A percentile compares a stretch with the other conserved stretches of the same genome.
phyloP scores from a whole-genome alignment of 2,113 vertebrate genomes.

The Willisornis vidua region DNA sequence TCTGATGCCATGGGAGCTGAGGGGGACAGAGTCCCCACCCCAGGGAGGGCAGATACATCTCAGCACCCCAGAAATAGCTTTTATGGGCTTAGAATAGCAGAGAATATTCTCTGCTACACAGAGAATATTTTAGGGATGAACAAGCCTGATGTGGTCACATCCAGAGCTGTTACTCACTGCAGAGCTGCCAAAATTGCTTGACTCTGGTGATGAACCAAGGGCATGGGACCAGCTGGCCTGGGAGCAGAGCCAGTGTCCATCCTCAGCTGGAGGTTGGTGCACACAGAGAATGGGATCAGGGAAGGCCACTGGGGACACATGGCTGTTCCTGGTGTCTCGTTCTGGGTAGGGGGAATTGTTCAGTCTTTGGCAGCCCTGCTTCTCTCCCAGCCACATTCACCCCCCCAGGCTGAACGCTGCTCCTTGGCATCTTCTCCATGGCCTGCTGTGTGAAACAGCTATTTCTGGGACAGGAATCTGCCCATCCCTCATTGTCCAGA shows the following conservation, averaged over 20 bases:
- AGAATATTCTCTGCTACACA: too few relatives aligned
- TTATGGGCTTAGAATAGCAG: background rate
- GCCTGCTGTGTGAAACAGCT: background rate
- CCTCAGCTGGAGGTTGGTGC: background rate
- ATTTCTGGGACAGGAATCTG: background rate
- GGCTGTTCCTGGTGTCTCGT: background rate
- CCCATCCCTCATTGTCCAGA: background rate
- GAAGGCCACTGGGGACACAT: background rate
- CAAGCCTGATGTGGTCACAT: background rate
- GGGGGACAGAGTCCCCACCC: background rate
- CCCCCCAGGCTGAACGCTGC: background rate
- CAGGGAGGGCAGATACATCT: background rate
- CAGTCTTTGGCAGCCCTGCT: background rate
- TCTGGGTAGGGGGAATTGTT: background rate
- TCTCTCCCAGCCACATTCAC: background rate
- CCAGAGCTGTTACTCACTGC: background rate
- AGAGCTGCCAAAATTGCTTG: background rate
- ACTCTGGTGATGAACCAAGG: background rate
- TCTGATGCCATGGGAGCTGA: background rate
- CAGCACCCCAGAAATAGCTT: background rate
- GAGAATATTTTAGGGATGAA: background rate
- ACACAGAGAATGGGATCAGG: fast-evolving
- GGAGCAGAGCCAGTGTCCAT: background rate
- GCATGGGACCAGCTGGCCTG: background rate
- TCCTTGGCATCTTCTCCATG: background rate